Base-by-base conservation (phyloP, 1,140 invertebrate species). In the Drosophila truncata region DNA sequence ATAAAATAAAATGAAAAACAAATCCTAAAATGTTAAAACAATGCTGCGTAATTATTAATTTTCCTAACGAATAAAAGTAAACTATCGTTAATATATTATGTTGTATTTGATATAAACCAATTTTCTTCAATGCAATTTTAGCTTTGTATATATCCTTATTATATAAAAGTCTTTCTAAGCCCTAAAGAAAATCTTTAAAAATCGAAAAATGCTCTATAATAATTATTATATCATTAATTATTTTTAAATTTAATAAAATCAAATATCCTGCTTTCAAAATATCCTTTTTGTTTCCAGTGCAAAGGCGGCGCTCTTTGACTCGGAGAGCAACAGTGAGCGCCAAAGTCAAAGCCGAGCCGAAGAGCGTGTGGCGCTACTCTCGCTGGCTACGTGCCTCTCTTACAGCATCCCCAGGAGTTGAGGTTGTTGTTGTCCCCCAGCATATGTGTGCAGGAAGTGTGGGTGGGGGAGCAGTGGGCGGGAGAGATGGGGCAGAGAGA, bases 401-500 rank as follows among this genome's bases (percentile, higher is more conserved):
- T 65, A 41, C 85, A 88, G 85, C 85, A 88, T 88, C 84, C 84
- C 85, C 73, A 78, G 77, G 61, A 74, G 77, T 61, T 73, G 29
- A 39, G 60, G 82, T 65, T 81, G 78, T 77, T 84, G 63, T 47
- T 67, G 42, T 20, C 25, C 76, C 76, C 49, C 67, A 72, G 83
- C 82, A 85, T 87, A 87, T 85, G 84, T 82, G 84, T 82, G 76
- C 78, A 86, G 76, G 80, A 70, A 80, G 76, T 80, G 74, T 29
- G 27, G 27, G 27, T 29, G 57, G 71, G 65, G 65, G 16, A n/a
- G 25, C 44, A 25, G 44, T 25, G 44, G 46, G 47, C 6, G 46
- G 46, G 47, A 11, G 46, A 14, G 18, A 4, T 42, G 58, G 60
- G 27, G 18, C 20, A 20, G 74, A 59, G 46, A 27, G 25, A 49